Percentiles rank a stretch among this genome's conserved stretches.
Conservation (phyloP, 2,113 vertebrate species). For the Heterocephalus glaber region DNA sequence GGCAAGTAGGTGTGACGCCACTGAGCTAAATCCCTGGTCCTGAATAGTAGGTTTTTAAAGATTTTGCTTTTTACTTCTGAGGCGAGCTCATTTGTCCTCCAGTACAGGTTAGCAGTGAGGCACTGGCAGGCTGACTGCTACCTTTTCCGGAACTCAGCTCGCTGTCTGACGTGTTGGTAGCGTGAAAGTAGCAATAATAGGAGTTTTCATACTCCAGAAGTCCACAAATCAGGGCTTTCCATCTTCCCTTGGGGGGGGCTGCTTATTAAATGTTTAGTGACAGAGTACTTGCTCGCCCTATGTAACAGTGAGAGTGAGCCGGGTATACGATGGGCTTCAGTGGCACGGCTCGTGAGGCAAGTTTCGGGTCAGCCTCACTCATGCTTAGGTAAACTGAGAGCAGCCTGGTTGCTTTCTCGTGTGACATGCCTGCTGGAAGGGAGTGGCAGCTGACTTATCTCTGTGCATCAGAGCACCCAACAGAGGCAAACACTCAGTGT, state of each 20-base stretch:
- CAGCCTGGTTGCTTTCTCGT: slow-evolving; percentile 66
- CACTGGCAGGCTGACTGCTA: background rate
- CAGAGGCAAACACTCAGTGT: slow-evolving; percentile 67
- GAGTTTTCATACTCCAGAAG: background rate
- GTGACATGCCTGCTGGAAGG: slow-evolving; percentile 77
- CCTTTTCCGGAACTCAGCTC: background rate
- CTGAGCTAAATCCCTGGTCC: too few species aligned
- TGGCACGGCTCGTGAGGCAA: background rate
- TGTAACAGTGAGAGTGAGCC: background rate
- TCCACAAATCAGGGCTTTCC: background rate
- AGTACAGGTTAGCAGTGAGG: background rate
- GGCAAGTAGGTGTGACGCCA: too few species aligned
- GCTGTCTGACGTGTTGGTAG: background rate
- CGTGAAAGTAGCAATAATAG: background rate
- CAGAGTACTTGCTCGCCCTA: background rate
- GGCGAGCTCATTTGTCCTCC: background rate
- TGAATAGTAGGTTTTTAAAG: background rate
- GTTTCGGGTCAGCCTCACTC: slow-evolving; percentile 23
- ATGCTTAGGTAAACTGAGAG: slow-evolving; percentile 18
- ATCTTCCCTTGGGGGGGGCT: background rate
- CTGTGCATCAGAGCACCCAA: slow-evolving; percentile 66
- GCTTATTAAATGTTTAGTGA: background rate
- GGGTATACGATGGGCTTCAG: background rate
- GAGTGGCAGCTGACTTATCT: slow-evolving; percentile 79
- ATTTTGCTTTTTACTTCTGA: background rate